Evolutionary conservation across 2,797 vertebrate genomes (phyloP), one percentile per base, ranked within the genome.

Genomic region (Melopsittacus undulatus): DNA sequence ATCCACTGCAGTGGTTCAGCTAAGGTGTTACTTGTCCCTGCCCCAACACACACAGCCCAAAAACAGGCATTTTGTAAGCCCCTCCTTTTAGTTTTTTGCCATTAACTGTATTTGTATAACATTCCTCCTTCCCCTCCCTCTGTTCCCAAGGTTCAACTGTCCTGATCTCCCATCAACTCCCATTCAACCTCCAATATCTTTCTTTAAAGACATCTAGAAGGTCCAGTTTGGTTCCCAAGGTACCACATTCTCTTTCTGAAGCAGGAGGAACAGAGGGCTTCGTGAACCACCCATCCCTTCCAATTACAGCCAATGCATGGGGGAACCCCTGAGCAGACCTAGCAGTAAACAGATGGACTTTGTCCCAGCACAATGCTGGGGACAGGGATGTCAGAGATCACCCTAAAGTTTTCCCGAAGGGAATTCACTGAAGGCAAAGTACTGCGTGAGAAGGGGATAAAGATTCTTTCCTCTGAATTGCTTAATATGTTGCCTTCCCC

Each of bases 231-330:
- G 19, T 57, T 90, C 54, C 62, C 26, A 20, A 76, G 46, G 46
- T 7, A 32, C 36, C 1, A 0, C 1, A 0, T 62, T 49, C 52
- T 7, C 74, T 29, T 29, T 75, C 15, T 1, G 3, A 83, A 88
- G 79, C 42, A 49, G 40, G 32, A 83, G 36, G 26, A 21, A 72
- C 4, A 13, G 36, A 70, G 51, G 57, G 51, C 18, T 73, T 27
- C 42, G 21, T 3, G 1, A 93, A 56, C 24, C 45, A 52, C 27
- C 18, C 56, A 54, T 18, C 24, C 72, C 69, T n/a, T 77, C 26
- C 11, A 15, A 70, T 2, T 5, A 63, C n/a, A 43, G 22, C 51
- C 82, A 43, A 3, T 0, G 1, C 0, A 1, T 52, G 2, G 24
- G 36, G 22, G 30, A 85, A 74, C 32, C 48, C 48, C 73, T 23